Percentiles rank a stretch among this genome's conserved stretches.
These are phyloP conservation scores for Cheirogaleus medius DNA, from an alignment of 2,113 vertebrate genomes.

Conservation along the genomic window DNA sequence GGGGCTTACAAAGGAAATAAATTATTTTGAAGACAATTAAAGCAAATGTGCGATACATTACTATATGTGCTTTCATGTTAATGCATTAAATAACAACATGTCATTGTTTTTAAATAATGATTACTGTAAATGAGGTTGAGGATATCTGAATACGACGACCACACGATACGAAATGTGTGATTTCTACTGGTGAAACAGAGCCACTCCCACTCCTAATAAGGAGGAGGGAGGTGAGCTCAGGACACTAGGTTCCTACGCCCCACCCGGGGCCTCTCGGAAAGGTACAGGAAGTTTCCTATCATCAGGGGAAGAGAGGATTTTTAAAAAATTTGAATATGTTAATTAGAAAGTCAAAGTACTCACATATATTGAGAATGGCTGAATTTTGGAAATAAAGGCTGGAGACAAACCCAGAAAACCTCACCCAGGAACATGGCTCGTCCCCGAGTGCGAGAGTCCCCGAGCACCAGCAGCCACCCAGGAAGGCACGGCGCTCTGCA, in stretches of 20 bases:
- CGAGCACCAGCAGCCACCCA: too few species aligned
- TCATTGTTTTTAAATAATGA: not conserved
- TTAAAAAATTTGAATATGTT: not conserved
- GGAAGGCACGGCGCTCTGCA: not conserved
- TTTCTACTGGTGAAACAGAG: not conserved
- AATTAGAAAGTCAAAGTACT: not conserved
- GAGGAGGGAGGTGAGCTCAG: not conserved
- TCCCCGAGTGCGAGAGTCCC: too few species aligned
- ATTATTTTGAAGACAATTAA: not conserved
- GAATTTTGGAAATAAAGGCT: not conserved
- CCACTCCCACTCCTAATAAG: not conserved
- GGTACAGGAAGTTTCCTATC: not conserved
- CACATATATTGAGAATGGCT: not conserved
- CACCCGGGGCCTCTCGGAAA: not conserved
- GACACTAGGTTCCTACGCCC: not conserved
- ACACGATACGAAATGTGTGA: not conserved
- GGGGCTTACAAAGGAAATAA: not conserved
- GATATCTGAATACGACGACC: not conserved
- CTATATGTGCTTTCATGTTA: not conserved
- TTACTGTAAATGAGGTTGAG: not conserved
- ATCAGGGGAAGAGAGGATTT: not conserved
- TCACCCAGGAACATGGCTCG: not conserved
- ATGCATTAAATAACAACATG: not conserved
- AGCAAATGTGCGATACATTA: not conserved
- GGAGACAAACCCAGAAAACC: not conserved